Evolutionary conservation across 2,113 vertebrate genomes (phyloP), one percentile per base, ranked within the genome.

Genomic region (Thalassarche chlororhynchos): DNA sequence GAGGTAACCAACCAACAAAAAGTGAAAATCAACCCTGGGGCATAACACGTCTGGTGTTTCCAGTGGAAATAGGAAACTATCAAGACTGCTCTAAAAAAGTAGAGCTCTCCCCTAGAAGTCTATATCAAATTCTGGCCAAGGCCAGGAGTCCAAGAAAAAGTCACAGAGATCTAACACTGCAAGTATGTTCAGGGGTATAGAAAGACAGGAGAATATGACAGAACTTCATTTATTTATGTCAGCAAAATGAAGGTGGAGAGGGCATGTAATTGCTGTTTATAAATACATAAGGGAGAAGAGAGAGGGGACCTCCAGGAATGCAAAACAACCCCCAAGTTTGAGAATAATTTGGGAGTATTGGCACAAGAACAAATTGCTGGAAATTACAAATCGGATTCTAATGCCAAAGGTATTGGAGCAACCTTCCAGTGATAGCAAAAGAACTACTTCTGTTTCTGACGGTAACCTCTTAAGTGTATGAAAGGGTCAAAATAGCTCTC

Each of bases 11-110:
- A 71, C 29, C 5, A 84, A 61, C 4, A 18, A 55, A 76, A 34
- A 69, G 0, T 65, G 49, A 81, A 80, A 89, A 78, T 70, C 0
- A 0, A 3, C 23, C 12, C 61, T 0, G 0, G 9, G 9, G 8
- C 32, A 4, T 49, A 74, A 70, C 9, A 49, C 0, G 0, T 11
- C 9, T 44, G 26, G 14, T 44, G 47, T 91, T 72, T 66, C 20
- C 60, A 81, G 32, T 36, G 25, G 60, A 84, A 66, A 84, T 0
- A 69, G 24, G 68, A 91, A 93, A 74, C 61, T 52, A 86, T 31
- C 31, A 61, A 36, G 26, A 65, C 12, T 44, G 8, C 6, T 77
- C 7, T 61, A 40, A 65, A 79, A 92, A 69, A 14, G 18, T 5
- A 69, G 23, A 69, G 7, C 34, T 65, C 14, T 86, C 10, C 23